These are phyloP conservation scores for Sceloporus undulatus DNA, from an alignment of 2,113 vertebrate species.

Conservation along the genomic window DNA sequence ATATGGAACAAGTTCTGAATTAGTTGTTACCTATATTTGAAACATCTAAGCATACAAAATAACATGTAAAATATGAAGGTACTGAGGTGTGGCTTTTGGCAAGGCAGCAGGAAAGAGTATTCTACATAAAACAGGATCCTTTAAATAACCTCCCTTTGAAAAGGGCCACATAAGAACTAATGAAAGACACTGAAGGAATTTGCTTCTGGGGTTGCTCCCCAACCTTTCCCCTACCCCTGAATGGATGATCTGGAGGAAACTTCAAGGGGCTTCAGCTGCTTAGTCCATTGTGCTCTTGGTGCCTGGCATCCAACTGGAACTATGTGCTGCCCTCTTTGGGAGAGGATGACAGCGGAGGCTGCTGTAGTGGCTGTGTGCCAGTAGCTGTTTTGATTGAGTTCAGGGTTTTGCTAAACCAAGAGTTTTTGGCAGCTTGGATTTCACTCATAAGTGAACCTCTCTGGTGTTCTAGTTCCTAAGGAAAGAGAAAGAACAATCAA, in stretches of 20 bases:
- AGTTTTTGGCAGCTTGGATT: constrained; percentile 98
- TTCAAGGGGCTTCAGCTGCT: constrained; percentile 44
- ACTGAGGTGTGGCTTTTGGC: constrained; percentile 69
- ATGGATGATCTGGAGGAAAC: constrained; percentile 56
- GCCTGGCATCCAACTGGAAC: constrained; percentile 51
- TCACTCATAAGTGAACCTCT: constrained; percentile 96
- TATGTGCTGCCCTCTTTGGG: constrained; percentile 83
- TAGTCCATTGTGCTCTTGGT: constrained; percentile 79
- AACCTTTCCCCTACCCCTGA: constrained; percentile 62
- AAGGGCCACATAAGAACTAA: constrained; percentile 69
- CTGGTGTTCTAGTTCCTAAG: constrained; percentile 97
- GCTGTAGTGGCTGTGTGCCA: constrained; percentile 85
- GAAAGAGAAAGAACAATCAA: constrained; percentile 61
- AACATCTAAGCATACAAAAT: constrained; percentile 80
- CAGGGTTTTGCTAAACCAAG: constrained; percentile 99
- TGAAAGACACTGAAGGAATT: constrained; percentile 73
- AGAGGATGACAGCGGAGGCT: constrained; percentile 63
- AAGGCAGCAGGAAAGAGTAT: constrained; percentile 72
- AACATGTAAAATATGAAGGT: constrained; percentile 75
- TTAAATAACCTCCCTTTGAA: constrained; percentile 54
- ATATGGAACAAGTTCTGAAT: constrained; percentile 76
- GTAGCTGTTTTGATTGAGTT: constrained; percentile 96
- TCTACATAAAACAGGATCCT: constrained; percentile 68
- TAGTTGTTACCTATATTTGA: constrained; percentile 72
- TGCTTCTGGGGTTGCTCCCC: constrained; percentile 69